phyloP scores from a whole-genome alignment of 2,888 invertebrate species.

The Cosmorhoe ocellata region DNA sequence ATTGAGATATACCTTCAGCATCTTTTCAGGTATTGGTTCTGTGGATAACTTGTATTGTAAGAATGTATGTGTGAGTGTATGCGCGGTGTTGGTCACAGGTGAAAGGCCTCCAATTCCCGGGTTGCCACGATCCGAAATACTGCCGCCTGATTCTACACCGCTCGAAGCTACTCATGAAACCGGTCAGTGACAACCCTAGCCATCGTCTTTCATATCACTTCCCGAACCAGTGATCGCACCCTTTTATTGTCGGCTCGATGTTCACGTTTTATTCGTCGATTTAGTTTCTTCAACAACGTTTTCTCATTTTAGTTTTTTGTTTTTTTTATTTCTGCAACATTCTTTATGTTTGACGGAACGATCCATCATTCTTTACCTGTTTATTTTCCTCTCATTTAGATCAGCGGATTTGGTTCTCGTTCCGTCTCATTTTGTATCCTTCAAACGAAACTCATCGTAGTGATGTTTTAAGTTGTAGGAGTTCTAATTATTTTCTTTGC shows the following conservation, averaged over 20 bases:
- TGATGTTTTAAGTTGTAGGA: constrained; percentile 40
- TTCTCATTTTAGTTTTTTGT: constrained; percentile 38
- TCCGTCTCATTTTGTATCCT: constrained; percentile 38
- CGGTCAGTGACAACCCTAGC: constrained; percentile 89
- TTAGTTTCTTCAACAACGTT: constrained; percentile 38
- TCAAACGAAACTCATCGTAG: constrained; percentile 30
- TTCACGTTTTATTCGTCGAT: constrained; percentile 43
- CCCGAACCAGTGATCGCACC: constrained; percentile 51
- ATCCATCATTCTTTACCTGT: constrained; percentile 39
- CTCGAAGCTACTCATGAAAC: constrained; percentile 97
- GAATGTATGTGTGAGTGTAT: constrained; percentile 47
- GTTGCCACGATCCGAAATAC: constrained; percentile 96
- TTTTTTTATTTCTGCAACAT: constrained; percentile 38
- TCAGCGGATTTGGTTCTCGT: constrained; percentile 43
- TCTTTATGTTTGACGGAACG: constrained; percentile 38
- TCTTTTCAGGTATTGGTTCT: constrained; percentile 13
- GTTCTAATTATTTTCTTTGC: constrained; percentile 42
- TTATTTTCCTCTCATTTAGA: constrained; percentile 43
- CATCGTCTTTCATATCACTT: constrained; percentile 47
- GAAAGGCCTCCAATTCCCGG: constrained; percentile 98
- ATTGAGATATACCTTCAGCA: background rate
- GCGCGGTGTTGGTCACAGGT: constrained; percentile 86
- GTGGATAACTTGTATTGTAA: constrained; percentile 24
- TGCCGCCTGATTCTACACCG: constrained; percentile 98
- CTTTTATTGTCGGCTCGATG: constrained; percentile 53